phyloP scores from a whole-genome alignment of 2,113 vertebrate species.

The Antechinus flavipes region DNA sequence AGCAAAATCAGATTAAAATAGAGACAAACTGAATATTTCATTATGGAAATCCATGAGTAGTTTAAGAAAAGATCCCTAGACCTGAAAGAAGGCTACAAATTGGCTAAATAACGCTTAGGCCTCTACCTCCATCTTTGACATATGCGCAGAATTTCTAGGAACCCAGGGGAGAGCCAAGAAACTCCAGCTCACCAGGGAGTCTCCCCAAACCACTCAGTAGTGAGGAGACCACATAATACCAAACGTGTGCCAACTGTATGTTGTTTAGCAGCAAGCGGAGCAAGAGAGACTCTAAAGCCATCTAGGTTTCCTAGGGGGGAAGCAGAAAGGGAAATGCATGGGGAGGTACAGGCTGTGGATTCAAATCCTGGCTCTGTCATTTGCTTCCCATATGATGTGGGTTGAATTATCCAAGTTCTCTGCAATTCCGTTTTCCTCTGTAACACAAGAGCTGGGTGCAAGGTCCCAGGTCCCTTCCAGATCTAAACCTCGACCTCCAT shows the following conservation, averaged over 20 bases:
- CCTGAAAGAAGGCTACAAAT: conserved; percentile 52
- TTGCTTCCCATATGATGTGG: not conserved
- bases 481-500: too few relatives aligned
- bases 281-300: not conserved
- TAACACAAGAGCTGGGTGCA: too few relatives aligned
- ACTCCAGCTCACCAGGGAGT: not conserved
- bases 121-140: not conserved
- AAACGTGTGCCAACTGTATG: not conserved
- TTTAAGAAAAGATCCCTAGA: conserved; percentile 29
- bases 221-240: not conserved
- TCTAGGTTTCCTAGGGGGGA: not conserved
- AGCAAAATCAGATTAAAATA: conserved; percentile 74
- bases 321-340: not conserved
- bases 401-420: not conserved
- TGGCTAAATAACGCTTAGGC: conserved; percentile 43
- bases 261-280: not conserved
- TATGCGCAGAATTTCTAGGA: not conserved
- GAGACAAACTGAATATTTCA: conserved; percentile 65
- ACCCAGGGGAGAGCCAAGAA: not conserved
- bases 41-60: conserved; percentile 44
- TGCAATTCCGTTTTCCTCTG: not conserved
- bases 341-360: not conserved
- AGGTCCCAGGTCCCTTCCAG: too few relatives aligned
- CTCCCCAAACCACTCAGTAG: not conserved
- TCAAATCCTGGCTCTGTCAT: not conserved